A percentile compares a stretch with the other conserved stretches of the same genome.
Evolutionary conservation across 2,113 vertebrate species (phyloP).

Genomic region (Apteryx mantelli): DNA sequence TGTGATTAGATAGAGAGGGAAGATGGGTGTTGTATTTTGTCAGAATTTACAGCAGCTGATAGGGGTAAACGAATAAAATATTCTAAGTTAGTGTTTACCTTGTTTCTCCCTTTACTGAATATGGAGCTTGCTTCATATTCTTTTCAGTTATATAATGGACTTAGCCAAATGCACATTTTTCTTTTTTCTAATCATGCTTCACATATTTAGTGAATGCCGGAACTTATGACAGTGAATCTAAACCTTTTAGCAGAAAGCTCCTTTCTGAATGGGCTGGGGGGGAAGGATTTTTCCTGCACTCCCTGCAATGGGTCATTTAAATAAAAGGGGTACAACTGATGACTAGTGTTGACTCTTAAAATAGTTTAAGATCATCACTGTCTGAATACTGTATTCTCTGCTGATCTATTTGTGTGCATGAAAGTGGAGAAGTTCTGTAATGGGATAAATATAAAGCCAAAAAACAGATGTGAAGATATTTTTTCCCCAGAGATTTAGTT

Average conservation of each 20-base stretch:
- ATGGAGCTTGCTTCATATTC: not conserved
- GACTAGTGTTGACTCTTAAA: not conserved
- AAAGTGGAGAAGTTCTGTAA: not conserved
- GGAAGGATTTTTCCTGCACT: not conserved
- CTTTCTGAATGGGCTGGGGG: not conserved
- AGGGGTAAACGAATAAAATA: constrained; percentile 43
- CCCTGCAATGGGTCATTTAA: not conserved
- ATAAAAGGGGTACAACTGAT: not conserved
- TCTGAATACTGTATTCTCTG: not conserved
- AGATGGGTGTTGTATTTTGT: not conserved
- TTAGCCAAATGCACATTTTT: not conserved
- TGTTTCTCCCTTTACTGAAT: constrained; percentile 4
- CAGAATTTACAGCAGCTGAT: constrained; percentile 26
- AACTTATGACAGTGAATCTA: not conserved
- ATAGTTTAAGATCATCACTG: not conserved
- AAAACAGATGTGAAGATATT: not conserved
- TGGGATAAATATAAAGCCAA: not conserved
- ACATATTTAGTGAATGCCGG: not conserved
- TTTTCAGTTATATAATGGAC: not conserved
- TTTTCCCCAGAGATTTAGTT: not conserved
- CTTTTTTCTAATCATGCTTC: not conserved
- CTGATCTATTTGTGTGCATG: not conserved
- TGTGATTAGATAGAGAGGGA: constrained; percentile 48
- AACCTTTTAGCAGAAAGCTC: not conserved
- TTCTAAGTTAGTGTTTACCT: constrained; percentile 28